Percentiles rank a stretch among this genome's conserved stretches.
Evolutionary conservation across 2,888 invertebrate species (phyloP).

Genomic region (Callinectes sapidus): DNA sequence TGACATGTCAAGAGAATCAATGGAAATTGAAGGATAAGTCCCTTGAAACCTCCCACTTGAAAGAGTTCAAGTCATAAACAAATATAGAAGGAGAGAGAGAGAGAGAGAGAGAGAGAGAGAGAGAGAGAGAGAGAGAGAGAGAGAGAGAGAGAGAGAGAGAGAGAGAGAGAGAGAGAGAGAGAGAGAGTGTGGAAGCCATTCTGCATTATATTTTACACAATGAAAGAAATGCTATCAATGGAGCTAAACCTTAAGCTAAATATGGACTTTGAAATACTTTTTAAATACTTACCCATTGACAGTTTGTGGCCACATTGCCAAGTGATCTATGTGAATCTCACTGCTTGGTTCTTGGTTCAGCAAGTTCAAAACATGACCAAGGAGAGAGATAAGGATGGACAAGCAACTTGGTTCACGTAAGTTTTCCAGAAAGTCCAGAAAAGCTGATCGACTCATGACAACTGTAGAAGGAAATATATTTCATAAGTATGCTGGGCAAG

Average conservation of each 20-base stretch:
- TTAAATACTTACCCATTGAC: constrained; percentile 48
- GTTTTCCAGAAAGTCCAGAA: constrained; percentile 65
- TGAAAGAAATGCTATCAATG: not conserved
- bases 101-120: too few species aligned
- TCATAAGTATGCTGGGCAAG: not conserved
- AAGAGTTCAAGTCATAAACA: too few species aligned
- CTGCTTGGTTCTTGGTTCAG: constrained; percentile 61
- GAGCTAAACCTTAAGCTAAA: not conserved
- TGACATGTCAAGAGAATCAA: too few species aligned
- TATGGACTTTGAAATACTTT: not conserved
- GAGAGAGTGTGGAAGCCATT: too few species aligned
- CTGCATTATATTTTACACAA: not conserved
- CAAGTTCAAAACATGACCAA: constrained; percentile 66
- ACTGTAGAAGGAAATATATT: constrained; percentile 42
- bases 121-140: too few species aligned
- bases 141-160: too few species aligned
- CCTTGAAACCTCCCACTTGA: too few species aligned
- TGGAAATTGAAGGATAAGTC: too few species aligned
- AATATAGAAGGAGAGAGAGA: too few species aligned
- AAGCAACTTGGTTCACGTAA: constrained; percentile 70
- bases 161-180: too few species aligned
- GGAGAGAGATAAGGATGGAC: constrained; percentile 68
- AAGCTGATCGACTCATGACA: constrained; percentile 59
- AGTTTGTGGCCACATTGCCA: constrained; percentile 66
- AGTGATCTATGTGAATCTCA: constrained; percentile 67